Percentiles rank a stretch among this genome's conserved stretches.
These are phyloP conservation scores for Macaca nemestrina DNA, from an alignment of 2,113 vertebrate genomes.

Conservation along the genomic window DNA sequence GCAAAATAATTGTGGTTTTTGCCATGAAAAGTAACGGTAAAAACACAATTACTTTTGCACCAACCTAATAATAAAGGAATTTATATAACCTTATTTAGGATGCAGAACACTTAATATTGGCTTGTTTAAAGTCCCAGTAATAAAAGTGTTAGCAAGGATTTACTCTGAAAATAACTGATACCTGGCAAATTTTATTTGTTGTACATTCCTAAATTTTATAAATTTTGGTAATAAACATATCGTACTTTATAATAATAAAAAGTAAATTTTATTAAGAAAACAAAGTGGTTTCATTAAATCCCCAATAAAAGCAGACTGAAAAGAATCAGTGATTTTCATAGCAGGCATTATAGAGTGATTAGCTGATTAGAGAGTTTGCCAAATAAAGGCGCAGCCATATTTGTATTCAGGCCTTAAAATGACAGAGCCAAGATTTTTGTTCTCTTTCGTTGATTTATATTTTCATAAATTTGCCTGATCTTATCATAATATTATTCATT, in stretches of 20 bases:
- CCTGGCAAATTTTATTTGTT: background rate
- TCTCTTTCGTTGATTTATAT: slow-evolving; percentile 58
- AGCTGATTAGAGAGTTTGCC: background rate
- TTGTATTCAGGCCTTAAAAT: slow-evolving; percentile 22
- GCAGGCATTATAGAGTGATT: background rate
- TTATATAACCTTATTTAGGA: background rate
- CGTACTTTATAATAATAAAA: background rate
- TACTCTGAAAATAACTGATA: background rate
- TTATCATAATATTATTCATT: slow-evolving; percentile 77
- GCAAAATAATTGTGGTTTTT: no score
- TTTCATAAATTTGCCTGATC: slow-evolving; percentile 77
- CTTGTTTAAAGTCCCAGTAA: background rate
- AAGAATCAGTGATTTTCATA: background rate
- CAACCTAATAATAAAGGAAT: background rate
- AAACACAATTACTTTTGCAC: no score
- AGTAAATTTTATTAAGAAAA: background rate
- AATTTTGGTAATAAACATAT: background rate
- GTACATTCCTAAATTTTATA: background rate
- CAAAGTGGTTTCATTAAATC: background rate
- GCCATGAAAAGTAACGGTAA: no score
- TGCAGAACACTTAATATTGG: background rate
- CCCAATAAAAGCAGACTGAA: background rate
- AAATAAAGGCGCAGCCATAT: background rate
- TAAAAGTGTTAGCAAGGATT: background rate
- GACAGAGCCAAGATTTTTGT: slow-evolving; percentile 38